phyloP scores from a whole-genome alignment of 64 coral and sea anemone species.

The Exaiptasia diaphana region DNA sequence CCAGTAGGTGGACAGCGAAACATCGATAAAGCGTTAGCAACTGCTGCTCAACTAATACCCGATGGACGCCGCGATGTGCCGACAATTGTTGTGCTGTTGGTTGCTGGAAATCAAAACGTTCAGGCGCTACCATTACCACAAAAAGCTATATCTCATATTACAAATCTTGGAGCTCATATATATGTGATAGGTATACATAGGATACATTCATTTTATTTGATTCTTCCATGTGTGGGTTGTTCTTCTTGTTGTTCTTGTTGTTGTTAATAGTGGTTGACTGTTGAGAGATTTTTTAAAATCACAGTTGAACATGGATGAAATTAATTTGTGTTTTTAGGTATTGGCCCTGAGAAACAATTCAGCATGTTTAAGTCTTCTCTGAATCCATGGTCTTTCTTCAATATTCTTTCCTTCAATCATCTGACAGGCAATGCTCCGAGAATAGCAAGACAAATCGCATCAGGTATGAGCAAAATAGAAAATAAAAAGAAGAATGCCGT shows the following conservation, averaged over 20 bases:
- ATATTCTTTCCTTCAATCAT: background rate
- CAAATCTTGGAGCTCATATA: background rate
- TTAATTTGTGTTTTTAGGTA: too few species aligned
- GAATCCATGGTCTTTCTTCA: too few species aligned
- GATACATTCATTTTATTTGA: too few species aligned
- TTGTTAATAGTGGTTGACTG: slow-evolving; percentile 1
- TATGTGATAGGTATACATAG: slow-evolving; percentile 10
- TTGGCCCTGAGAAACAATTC: background rate
- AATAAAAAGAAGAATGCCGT: too few species aligned
- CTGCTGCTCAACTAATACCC: background rate
- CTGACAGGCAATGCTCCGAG: background rate
- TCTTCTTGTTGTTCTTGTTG: too few species aligned
- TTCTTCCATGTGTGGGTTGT: too few species aligned
- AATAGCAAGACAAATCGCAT: background rate
- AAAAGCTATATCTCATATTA: background rate
- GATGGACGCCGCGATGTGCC: background rate
- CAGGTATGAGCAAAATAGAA: background rate
- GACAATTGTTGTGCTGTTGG: slow-evolving; percentile 23
- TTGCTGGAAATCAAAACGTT: slow-evolving; percentile 2
- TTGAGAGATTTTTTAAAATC: too few species aligned
- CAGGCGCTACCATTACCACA: background rate
- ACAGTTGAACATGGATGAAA: too few species aligned
- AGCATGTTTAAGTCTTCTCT: too few species aligned
- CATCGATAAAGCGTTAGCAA: slow-evolving; percentile 26
- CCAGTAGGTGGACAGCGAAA: background rate